These are phyloP conservation scores for Hyphantria cunea DNA, from an alignment of 1,140 invertebrate genomes.

Conservation along the genomic window DNA sequence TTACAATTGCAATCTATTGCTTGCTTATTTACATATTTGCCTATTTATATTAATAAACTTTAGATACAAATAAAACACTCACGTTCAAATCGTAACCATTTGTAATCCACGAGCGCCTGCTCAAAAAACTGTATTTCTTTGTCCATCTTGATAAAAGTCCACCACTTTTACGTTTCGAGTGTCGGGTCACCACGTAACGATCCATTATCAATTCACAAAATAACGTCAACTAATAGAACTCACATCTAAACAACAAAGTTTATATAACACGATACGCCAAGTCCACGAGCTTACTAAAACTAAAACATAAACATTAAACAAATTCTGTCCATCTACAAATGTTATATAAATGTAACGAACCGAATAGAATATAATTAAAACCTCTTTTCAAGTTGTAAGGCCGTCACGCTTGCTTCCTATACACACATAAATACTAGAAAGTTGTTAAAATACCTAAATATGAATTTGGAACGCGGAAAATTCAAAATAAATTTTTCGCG, in stretches of 20 bases:
- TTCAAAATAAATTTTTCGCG: slow-evolving; percentile 41
- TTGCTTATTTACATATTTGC: neutral
- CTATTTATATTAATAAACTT: neutral
- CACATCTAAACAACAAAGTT: slow-evolving; percentile 29
- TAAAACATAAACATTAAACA: slow-evolving; percentile 60
- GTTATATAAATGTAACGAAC: slow-evolving; percentile 69
- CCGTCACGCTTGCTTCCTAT: slow-evolving; percentile 41
- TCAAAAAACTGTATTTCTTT: slow-evolving; percentile 62
- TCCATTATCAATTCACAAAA: slow-evolving; percentile 55
- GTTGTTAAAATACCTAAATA: slow-evolving; percentile 39
- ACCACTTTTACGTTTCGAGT: slow-evolving; percentile 65
- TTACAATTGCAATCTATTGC: neutral
- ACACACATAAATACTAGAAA: slow-evolving; percentile 50
- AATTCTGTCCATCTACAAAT: slow-evolving; percentile 44
- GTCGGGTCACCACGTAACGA: slow-evolving; percentile 64
- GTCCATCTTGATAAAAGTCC: slow-evolving; percentile 66
- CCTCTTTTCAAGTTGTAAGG: slow-evolving; percentile 28
- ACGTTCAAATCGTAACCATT: slow-evolving; percentile 73
- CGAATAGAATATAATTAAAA: slow-evolving; percentile 60
- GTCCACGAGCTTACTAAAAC: slow-evolving; percentile 56
- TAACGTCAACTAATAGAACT: slow-evolving; percentile 44
- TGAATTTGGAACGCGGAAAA: slow-evolving; percentile 36
- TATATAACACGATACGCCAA: slow-evolving; percentile 53
- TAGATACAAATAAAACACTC: slow-evolving; percentile 40
- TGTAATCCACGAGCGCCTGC: slow-evolving; percentile 59